These are phyloP conservation scores for Belonocnema kinseyi DNA, from an alignment of 1,140 invertebrate species.

Conservation along the genomic window DNA sequence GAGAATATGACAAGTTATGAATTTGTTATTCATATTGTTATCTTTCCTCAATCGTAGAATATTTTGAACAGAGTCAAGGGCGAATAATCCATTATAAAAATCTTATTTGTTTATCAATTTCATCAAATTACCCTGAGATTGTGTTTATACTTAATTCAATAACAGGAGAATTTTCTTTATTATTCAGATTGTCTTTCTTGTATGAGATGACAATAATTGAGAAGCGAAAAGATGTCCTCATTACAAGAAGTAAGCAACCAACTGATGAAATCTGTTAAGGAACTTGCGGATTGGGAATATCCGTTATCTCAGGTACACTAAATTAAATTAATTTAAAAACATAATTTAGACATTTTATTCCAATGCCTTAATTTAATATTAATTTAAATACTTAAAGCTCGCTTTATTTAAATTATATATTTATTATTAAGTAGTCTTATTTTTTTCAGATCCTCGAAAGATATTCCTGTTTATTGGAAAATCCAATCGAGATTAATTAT, in stretches of 20 bases:
- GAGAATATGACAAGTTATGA: too few relatives aligned
- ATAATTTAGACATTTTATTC: too few relatives aligned
- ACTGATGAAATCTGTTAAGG: conserved; percentile 65
- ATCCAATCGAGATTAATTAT: conserved; percentile 59
- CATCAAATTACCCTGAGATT: background rate
- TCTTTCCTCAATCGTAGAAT: too few relatives aligned
- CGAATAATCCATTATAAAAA: too few relatives aligned
- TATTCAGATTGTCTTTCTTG: conserved; percentile 2
- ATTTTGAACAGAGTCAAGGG: too few relatives aligned
- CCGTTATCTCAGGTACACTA: conserved; percentile 63
- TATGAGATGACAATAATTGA: background rate
- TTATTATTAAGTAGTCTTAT: conserved; percentile 29
- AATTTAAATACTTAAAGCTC: conserved; percentile 22
- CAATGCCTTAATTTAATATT: background rate
- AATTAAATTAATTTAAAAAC: too few relatives aligned
- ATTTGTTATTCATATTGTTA: too few relatives aligned
- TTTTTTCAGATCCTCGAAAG: conserved; percentile 61
- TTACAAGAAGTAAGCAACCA: conserved; percentile 60
- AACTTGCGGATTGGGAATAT: conserved; percentile 67
- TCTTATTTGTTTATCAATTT: too few relatives aligned
- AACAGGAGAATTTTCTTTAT: background rate
- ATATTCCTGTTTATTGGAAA: conserved; percentile 59
- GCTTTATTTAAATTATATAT: conserved; percentile 8
- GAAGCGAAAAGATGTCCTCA: conserved; percentile 1
- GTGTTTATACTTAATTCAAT: background rate